phyloP scores from a whole-genome alignment of 2,888 invertebrate species.

The Meta bourneti region DNA sequence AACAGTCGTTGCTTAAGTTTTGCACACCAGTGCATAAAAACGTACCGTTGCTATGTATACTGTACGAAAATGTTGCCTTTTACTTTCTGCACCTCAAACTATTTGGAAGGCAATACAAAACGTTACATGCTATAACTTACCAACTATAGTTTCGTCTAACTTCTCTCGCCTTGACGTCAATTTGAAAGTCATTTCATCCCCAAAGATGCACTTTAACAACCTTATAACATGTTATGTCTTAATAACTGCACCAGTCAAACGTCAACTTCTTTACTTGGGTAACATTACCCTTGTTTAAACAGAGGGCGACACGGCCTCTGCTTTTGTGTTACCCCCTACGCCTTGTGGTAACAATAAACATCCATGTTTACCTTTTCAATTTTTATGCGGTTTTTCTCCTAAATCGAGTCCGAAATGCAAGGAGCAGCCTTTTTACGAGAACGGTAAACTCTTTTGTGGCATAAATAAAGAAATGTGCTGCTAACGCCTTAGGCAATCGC shows the following conservation, averaged over 20 bases:
- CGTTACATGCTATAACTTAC: no score
- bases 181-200: not conserved
- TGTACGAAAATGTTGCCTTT: no score
- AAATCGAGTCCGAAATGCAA: slow-evolving; percentile 20
- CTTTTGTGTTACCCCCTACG: not conserved
- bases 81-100: no score
- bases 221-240: not conserved
- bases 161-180: not conserved
- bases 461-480: slow-evolving; percentile 45
- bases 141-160: no score
- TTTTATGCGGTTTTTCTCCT: slow-evolving; percentile 33
- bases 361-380: not conserved
- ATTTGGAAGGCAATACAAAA: no score
- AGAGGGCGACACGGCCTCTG: not conserved
- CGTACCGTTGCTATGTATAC: no score
- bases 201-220: not conserved
- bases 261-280: not conserved
- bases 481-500: slow-evolving; percentile 60
- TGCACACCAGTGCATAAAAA: no score
- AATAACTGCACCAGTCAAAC: not conserved
- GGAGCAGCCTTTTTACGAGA: slow-evolving; percentile 49
- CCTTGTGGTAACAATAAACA: slow-evolving; percentile 10
- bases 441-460: slow-evolving; percentile 38
- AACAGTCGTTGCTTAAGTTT: no score
- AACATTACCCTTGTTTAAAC: slow-evolving; percentile 8